phyloP scores from a whole-genome alignment of 1,140 invertebrate genomes.

The Temnothorax longispinosus region DNA sequence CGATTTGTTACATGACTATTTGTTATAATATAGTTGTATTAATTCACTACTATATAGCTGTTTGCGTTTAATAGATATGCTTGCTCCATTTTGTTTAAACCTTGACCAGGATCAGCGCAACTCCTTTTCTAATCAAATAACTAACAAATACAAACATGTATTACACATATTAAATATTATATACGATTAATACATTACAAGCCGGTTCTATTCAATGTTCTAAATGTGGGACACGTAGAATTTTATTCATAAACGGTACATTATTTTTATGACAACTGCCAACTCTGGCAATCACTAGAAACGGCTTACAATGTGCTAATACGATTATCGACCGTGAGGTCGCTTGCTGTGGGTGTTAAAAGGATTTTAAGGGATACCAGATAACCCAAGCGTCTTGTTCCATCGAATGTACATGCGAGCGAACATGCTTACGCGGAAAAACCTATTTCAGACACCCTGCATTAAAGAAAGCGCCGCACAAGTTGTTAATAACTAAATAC shows the following conservation, averaged over 20 bases:
- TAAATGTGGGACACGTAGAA: not conserved
- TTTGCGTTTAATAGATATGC: constrained; percentile 45
- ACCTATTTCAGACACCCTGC: constrained; percentile 20
- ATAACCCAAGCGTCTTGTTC: constrained; percentile 34
- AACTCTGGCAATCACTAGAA: constrained; percentile 18
- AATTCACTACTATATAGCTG: constrained; percentile 12
- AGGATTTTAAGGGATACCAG: constrained; percentile 38
- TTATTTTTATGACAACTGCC: constrained; percentile 14
- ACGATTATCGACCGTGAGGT: constrained; percentile 32
- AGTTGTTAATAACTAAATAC: constrained; percentile 43
- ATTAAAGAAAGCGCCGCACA: not conserved
- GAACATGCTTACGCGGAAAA: constrained; percentile 33
- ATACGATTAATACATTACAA: constrained; percentile 26
- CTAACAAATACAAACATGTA: not conserved
- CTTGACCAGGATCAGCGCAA: constrained; percentile 9
- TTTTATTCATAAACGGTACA: not conserved
- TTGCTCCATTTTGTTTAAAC: constrained; percentile 72
- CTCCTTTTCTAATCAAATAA: not conserved
- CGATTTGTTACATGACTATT: constrained; percentile 3
- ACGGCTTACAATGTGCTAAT: constrained; percentile 50
- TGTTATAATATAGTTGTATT: constrained; percentile 4
- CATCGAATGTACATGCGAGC: constrained; percentile 7
- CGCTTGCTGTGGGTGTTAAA: constrained; percentile 36
- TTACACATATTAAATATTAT: constrained; percentile 8
- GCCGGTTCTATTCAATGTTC: not conserved